Base-by-base conservation (phyloP, 2,797 vertebrate genomes). In the Sebastes iracundus region DNA sequence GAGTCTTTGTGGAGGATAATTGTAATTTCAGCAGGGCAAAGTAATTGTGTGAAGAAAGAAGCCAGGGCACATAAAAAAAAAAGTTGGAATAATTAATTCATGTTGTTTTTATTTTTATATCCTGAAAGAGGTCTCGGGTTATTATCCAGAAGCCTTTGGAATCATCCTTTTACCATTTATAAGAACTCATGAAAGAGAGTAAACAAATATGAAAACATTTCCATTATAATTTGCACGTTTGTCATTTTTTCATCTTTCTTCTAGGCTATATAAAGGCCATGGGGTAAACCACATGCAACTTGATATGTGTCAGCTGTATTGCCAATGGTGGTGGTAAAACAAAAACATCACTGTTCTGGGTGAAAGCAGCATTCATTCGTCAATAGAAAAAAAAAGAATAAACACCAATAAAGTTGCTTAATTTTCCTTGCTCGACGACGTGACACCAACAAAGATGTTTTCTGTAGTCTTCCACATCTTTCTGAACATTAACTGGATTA, bases 41-140 rank as follows among this genome's bases (percentile, higher is more conserved):
- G 28, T 77, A 70, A 79, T 83, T 73, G 60, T 65, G 42, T 66
- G n/a, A 73, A 82, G 76, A 46, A 80, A 68, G 66, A 76, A 76
- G 25, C 60, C 53, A 78, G 28, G 22, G 30, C 35, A 14, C 60
- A 68, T 81, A 20, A 23, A 55, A 23, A 46, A 67, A 74, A 56
- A 53, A 53, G 49, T 18, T n/a, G 0, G 1, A 65, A 68, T 86
- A 64, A 80, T 82, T 76, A 69, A 72, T 79, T 77, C 20, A 65
- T 68, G 28, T 55, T 86, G 63, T 80, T 80, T 83, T 82, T 67
- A 20, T 82, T 75, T 88, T 77, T 72, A 35, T 67, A 60, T 62
- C 42, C 27, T 30, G 42, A 59, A 66, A 80, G 72, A 61, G 60
- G 56, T 87, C 65, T 75, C 0, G 16, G 49, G 14, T 81, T 76